Conservation (phyloP, 2,113 vertebrate species). For the Macaca nemestrina region DNA sequence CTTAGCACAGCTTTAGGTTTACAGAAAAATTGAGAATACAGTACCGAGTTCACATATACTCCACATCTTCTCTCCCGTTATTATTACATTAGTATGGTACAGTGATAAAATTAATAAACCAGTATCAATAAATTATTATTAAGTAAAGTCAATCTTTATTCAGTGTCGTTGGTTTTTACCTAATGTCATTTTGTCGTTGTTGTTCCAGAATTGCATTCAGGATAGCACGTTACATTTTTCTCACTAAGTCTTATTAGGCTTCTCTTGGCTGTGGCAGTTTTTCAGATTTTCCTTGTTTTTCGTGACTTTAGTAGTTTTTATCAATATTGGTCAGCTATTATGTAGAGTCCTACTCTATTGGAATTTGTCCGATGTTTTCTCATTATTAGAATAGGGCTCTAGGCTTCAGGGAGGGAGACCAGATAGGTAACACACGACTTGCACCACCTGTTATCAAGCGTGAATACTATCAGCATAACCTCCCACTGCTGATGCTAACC, state of each 20-base stretch:
- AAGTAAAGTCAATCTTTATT: background rate
- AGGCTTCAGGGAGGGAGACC: background rate
- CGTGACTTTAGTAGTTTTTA: background rate
- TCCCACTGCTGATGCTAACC: background rate
- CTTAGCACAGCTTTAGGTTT: background rate
- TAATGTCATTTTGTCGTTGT: background rate
- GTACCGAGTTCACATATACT: background rate
- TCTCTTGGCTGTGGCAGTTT: background rate
- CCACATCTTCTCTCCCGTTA: background rate
- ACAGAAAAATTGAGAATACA: background rate
- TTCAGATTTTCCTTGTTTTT: background rate
- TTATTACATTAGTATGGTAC: background rate
- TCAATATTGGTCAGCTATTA: background rate
- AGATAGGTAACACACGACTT: background rate
- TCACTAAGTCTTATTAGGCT: background rate
- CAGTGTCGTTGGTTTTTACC: background rate
- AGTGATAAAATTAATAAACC: background rate
- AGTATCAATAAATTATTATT: background rate
- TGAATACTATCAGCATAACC: too few species aligned
- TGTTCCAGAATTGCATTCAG: background rate
- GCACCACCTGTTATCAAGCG: background rate
- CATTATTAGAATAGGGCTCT: background rate
- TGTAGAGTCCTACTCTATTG: rapidly evolving
- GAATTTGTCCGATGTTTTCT: background rate
- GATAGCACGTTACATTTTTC: background rate